Evolutionary conservation across 2,113 vertebrate genomes (phyloP), one percentile per base, ranked within the genome.

Genomic region (Psilopsiagon aymara): DNA sequence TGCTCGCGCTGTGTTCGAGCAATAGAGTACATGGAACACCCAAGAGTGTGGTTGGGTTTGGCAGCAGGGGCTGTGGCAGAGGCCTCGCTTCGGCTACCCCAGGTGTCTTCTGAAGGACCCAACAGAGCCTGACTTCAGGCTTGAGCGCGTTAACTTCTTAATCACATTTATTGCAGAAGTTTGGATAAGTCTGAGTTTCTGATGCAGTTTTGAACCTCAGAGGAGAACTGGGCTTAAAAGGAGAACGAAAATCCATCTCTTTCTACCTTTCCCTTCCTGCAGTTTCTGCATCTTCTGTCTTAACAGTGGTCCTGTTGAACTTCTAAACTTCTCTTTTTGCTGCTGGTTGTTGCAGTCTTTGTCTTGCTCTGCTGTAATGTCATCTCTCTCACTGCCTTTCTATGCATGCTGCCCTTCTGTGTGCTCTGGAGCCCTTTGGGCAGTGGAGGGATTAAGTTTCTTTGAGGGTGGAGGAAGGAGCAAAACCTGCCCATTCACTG

Each of bases 11-110:
- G 79, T 2, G 44, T 47, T 11, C 11, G 51, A 29, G n/a, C 12
- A 23, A 6, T 1, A 8, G n/a, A 4, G 27, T 1, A 10, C 16
- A 11, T 2, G 11, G 57, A 4, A 43, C 5, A 11, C 37, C 31
- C 18, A 2, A 2, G 28, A 21, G 15, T 5, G 12, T 17, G 9
- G 5, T 28, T 19, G 57, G 31, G 25, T 24, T 39, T 43, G 51
- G 20, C 7, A n/a, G 20, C 37, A 44, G 29, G 2, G 3, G 14
- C 28, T 1, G 11, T 47, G 62, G 23, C 33, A 31, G 31, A 18
- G 64, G 37, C 57, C 35, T 62, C 3, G 0, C 31, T 43, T 63
- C 35, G 47, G 15, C 44, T 84, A 39, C 27, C 74, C 33, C 23
- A 3, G 17, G 9, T 35, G 14, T 53, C 53, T 78, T 49, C 66